These are phyloP conservation scores for Arothron firmamentum DNA, from an alignment of 2,113 vertebrate species.

Conservation along the genomic window DNA sequence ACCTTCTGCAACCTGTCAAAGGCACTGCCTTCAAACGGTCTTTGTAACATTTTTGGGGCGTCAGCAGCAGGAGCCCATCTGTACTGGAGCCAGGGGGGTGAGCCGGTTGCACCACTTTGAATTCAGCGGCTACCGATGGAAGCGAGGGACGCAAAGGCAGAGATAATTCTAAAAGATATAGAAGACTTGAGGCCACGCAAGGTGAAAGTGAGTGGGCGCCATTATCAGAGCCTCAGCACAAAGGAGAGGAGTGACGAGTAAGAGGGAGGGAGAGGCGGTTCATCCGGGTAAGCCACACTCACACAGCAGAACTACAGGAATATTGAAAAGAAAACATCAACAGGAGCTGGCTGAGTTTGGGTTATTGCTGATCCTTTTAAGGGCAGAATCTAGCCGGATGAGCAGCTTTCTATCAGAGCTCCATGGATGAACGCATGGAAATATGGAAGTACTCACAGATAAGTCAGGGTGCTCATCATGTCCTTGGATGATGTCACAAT, in stretches of 20 bases:
- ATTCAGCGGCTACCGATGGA: conserved; percentile 20
- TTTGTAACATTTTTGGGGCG: conserved; percentile 34
- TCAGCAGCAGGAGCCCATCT: conserved; percentile 25
- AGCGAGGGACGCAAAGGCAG: conserved; percentile 28
- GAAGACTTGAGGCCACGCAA: conserved; percentile 27
- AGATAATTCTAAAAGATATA: conserved; percentile 33
- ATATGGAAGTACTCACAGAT: no score
- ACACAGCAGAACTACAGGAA: conserved; percentile 1
- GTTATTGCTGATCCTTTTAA: not conserved
- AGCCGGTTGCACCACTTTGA: conserved; percentile 11
- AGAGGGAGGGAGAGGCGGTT: not conserved
- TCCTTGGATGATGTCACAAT: no score
- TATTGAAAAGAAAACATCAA: not conserved
- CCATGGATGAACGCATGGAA: no score
- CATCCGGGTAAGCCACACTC: conserved; percentile 9
- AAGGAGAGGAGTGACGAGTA: conserved; percentile 11
- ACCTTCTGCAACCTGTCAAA: conserved; percentile 7
- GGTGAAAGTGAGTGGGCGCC: conserved; percentile 40
- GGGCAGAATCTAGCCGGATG: no score
- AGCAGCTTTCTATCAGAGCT: no score
- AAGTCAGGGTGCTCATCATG: no score
- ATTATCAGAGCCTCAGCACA: conserved; percentile 35
- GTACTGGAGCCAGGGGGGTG: conserved; percentile 18
- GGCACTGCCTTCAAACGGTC: conserved; percentile 18
- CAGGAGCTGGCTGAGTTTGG: not conserved